Evolutionary conservation across 2,113 vertebrate species (phyloP).

Genomic region (Hassar affinis): DNA sequence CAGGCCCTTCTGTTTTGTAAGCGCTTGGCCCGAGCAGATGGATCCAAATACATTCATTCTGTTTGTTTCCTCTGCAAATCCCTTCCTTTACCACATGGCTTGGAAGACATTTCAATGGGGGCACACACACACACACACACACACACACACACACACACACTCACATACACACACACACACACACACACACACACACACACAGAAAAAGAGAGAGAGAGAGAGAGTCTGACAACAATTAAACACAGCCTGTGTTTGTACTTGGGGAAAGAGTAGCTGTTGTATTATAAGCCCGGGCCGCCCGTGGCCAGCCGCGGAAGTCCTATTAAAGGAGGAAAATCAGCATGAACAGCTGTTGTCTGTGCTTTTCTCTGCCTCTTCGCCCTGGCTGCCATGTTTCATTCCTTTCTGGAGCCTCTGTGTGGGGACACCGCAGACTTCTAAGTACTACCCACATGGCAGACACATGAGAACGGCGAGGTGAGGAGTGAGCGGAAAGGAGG

Average conservation of each 20-base stretch:
- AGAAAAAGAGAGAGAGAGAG: constrained; percentile 40
- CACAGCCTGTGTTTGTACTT: constrained; percentile 68
- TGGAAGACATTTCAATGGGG: constrained; percentile 59
- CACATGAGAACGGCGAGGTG: constrained; percentile 56
- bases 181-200: background rate
- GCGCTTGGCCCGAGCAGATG: background rate
- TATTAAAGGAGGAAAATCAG: constrained; percentile 73
- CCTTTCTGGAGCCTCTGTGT: constrained; percentile 57
- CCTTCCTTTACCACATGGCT: constrained; percentile 58
- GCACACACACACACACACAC: too few relatives aligned
- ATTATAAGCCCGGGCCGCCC: constrained; percentile 62
- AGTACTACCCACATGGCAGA: constrained; percentile 61
- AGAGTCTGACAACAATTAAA: constrained; percentile 75
- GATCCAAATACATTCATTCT: constrained; percentile 59
- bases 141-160: constrained; percentile 7
- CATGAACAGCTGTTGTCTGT: constrained; percentile 72
- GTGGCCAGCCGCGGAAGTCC: constrained; percentile 67
- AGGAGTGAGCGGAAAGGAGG: background rate
- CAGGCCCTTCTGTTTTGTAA: constrained; percentile 21
- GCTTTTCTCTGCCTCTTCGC: constrained; percentile 60
- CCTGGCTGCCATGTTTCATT: constrained; percentile 61
- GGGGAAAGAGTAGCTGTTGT: constrained; percentile 67
- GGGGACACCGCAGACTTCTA: constrained; percentile 61
- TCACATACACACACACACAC: too few relatives aligned
- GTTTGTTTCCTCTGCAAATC: constrained; percentile 62